These are phyloP conservation scores for Lamprotornis superbus DNA, from an alignment of 2,113 vertebrate genomes.

Conservation along the genomic window DNA sequence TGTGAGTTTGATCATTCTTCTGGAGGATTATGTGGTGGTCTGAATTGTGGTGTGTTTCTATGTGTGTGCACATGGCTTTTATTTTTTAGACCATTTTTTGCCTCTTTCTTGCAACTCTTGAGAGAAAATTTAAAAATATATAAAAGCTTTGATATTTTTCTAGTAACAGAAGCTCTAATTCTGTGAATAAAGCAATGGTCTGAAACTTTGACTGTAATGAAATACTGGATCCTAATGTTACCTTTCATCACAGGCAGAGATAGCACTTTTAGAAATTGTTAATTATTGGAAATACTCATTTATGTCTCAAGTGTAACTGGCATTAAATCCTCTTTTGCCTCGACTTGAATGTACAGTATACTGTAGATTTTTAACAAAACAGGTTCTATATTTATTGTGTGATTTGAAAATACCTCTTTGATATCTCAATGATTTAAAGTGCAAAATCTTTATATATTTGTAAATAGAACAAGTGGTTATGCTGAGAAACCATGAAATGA, in stretches of 20 bases:
- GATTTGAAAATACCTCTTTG: constrained; percentile 78
- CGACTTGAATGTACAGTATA: constrained; percentile 81
- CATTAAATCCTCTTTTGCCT: constrained; percentile 67
- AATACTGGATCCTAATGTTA: constrained; percentile 54
- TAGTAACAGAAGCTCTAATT: constrained; percentile 65
- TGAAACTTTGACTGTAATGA: constrained; percentile 42
- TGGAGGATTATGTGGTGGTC: constrained; percentile 43
- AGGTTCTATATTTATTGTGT: constrained; percentile 82
- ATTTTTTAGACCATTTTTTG: constrained; percentile 45
- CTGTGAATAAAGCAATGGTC: constrained; percentile 68
- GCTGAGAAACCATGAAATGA: constrained; percentile 68
- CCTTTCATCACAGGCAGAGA: constrained; percentile 59
- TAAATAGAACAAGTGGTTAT: constrained; percentile 70
- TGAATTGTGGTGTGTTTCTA: constrained; percentile 43
- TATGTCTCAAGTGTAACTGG: constrained; percentile 64
- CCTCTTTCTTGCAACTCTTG: constrained; percentile 42
- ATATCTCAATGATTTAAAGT: constrained; percentile 72
- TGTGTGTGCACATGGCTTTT: constrained; percentile 38
- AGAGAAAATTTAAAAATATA: constrained; percentile 44
- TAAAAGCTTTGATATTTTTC: constrained; percentile 72
- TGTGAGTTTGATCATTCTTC: constrained; percentile 58
- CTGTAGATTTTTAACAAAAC: constrained; percentile 78
- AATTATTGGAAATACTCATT: constrained; percentile 65
- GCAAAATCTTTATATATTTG: constrained; percentile 76
- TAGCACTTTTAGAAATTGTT: constrained; percentile 75